Evolutionary conservation across 1,140 invertebrate species (phyloP).

Genomic region (Euglossa dilemma): DNA sequence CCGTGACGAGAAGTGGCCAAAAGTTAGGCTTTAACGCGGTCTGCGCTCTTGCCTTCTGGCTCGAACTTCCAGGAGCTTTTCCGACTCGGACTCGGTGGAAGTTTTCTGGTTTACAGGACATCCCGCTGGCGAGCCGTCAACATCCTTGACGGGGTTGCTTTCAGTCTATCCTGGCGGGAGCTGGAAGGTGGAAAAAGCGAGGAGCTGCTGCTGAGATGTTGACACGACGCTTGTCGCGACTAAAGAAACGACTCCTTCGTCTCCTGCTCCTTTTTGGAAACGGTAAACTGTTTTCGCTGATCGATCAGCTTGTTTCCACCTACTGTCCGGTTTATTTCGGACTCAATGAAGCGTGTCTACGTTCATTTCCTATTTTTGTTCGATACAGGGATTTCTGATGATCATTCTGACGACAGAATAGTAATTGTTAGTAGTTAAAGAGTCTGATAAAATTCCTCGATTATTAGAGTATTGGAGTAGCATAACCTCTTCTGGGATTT

Average conservation of each 20-base stretch:
- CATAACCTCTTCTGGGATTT: no score
- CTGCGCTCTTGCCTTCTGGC: slow-evolving; percentile 25
- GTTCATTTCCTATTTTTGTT: no score
- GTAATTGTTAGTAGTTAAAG: no score
- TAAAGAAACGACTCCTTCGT: slow-evolving; percentile 1
- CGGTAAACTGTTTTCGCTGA: not conserved
- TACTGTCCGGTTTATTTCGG: not conserved
- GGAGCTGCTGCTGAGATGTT: slow-evolving; percentile 43
- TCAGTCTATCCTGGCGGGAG: slow-evolving; percentile 12
- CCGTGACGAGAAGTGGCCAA: slow-evolving; percentile 58
- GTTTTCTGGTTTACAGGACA: slow-evolving; percentile 25
- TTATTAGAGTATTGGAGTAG: no score
- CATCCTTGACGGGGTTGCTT: slow-evolving; percentile 54
- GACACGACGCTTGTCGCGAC: slow-evolving; percentile 27
- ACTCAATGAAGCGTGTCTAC: no score
- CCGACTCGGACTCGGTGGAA: not conserved
- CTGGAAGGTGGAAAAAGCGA: slow-evolving; percentile 30
- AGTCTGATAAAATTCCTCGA: no score
- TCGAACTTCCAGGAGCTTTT: slow-evolving; percentile 28
- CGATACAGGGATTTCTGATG: not conserved
- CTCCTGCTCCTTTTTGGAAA: not conserved
- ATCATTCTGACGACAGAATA: not conserved
- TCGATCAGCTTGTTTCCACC: not conserved
- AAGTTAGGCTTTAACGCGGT: slow-evolving; percentile 50
- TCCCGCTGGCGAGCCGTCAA: slow-evolving; percentile 51